Conservation (phyloP, 2,888 invertebrate genomes). For the Heliconius hortense region DNA sequence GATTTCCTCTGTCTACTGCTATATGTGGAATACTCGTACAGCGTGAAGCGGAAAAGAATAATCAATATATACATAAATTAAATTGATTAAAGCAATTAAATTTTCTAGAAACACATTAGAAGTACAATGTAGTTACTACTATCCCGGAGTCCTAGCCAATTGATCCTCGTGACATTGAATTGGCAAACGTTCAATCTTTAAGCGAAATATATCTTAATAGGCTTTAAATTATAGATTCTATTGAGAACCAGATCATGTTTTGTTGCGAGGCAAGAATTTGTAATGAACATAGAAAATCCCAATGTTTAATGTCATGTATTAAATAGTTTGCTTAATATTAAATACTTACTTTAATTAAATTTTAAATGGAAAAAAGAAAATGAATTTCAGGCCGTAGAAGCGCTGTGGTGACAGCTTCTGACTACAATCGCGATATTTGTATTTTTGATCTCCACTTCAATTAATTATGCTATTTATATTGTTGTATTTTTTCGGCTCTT, state of each 20-base stretch:
- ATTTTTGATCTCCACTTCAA: no score
- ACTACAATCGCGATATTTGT: no score
- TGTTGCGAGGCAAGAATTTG: constrained; percentile 18
- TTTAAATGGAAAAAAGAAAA: neutral
- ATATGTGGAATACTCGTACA: no score
- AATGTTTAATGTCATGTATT: neutral
- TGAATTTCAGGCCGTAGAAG: no score
- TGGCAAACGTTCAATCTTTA: constrained; percentile 30
- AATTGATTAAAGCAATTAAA: neutral
- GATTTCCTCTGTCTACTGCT: no score
- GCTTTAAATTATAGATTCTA: constrained; percentile 33
- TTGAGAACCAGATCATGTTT: constrained; percentile 30
- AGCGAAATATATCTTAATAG: constrained; percentile 33
- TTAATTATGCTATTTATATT: no score
- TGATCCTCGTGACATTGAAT: constrained; percentile 24
- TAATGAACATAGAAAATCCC: constrained; percentile 27
- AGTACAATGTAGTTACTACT: neutral
- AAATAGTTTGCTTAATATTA: neutral
- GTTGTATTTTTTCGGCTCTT: no score
- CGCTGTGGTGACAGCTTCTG: no score
- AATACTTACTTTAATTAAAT: neutral
- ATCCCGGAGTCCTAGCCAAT: constrained; percentile 2
- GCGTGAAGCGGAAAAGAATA: no score
- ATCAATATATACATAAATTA: no score
- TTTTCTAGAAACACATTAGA: neutral